Evolutionary conservation across 1,140 invertebrate species (phyloP).

Genomic region (Mylabris phalerata): DNA sequence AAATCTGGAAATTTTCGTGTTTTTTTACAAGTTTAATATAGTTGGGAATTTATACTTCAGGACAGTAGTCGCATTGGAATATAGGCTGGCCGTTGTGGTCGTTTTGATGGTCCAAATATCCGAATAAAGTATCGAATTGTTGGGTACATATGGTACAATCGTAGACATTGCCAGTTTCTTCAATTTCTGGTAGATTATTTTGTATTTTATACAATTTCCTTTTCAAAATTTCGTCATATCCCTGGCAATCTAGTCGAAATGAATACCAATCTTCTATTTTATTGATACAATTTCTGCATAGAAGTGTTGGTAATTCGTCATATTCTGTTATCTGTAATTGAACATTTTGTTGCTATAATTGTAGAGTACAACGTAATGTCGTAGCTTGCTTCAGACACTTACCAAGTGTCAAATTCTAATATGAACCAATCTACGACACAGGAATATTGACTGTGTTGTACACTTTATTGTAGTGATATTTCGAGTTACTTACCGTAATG

Average conservation of each 20-base stretch:
- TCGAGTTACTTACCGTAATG: conserved; percentile 19
- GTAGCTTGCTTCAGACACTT: no score
- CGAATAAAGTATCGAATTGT: conserved; percentile 20
- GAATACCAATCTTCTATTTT: conserved; percentile 22
- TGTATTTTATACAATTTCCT: not conserved
- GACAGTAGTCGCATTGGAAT: conserved; percentile 26
- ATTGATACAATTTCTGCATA: conserved; percentile 20
- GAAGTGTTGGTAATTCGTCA: conserved; percentile 15
- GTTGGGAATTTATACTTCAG: conserved; percentile 9
- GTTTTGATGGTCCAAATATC: conserved; percentile 26
- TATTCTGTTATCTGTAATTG: conserved; percentile 18
- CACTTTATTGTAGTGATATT: not conserved
- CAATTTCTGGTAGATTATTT: not conserved
- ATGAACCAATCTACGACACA: no score
- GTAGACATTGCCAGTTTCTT: not conserved
- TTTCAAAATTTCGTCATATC: not conserved
- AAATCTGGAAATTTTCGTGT: conserved; percentile 14
- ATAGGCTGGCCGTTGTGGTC: conserved; percentile 20
- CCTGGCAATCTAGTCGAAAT: conserved; percentile 23
- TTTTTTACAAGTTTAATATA: conserved; percentile 1
- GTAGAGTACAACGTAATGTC: not conserved
- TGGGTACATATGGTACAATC: conserved; percentile 13
- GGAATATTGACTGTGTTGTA: no score
- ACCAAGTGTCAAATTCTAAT: no score
- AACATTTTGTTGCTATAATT: not conserved